Base-by-base conservation (phyloP, 1,140 invertebrate species). In the Lutraria rhynchaena region DNA sequence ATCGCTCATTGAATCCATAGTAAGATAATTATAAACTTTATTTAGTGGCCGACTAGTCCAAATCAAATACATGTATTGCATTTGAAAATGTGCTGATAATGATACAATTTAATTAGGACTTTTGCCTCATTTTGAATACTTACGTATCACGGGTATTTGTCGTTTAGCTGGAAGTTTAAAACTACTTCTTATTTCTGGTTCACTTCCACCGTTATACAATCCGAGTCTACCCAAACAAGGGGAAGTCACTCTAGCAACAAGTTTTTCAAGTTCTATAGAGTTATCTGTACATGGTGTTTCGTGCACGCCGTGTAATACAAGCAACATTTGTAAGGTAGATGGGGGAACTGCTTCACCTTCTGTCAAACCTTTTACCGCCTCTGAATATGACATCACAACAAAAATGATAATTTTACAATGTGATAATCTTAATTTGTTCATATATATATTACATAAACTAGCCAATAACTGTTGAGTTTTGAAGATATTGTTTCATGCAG, bases 171-270 rank as follows among this genome's bases (percentile, higher is more conserved):
- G 76, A 29, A 58, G 24, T 74, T 61, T 81, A 24, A 55, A 81
- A 51, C 83, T 81, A 44, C 58, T 70, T 35, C 67, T 58, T 29
- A 83, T 81, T 11, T 60, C 82, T 41, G 76, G 80, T 35, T 76
- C 77, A 29, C 61, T 78, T 15, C 70, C 55, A n/a, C 76, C 78
- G 49, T 70, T 61, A 31, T 81, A 81, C 44, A 73, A 46, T 22
- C 78, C 78, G 37, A 73, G 37, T 11, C 71, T 51, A 29, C 78
- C 78, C 22, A 81, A 55, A 57, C 61, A 71, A 65, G 78, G 78
- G 69, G 65, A 73, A 7, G 46, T 61, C 7, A 81, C 78, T 81
- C 44, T 81, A 22, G 69, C 78, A 31, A 81, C 57, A 9, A 81
- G 60, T 44, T 73, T 81, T 37, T 81, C 78, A 7, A 81, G 31